A percentile compares a stretch with the other conserved stretches of the same genome.
These are phyloP conservation scores for Caradrina kadenii DNA, from an alignment of 2,888 invertebrate genomes.

Conservation along the genomic window DNA sequence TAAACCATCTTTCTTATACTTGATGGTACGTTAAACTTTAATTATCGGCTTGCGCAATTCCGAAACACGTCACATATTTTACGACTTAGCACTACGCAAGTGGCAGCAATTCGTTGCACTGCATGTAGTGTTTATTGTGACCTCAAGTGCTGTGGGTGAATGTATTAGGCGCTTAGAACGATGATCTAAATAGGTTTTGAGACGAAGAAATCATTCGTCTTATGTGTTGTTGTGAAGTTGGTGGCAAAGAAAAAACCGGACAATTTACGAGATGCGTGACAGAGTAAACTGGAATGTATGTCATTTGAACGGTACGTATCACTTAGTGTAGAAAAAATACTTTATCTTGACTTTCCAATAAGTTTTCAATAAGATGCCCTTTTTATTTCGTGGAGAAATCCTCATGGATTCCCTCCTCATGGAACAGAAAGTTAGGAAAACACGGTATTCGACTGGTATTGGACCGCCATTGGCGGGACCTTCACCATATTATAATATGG, in stretches of 20 bases:
- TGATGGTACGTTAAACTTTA: slow-evolving; percentile 12
- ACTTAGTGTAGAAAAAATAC: neutral
- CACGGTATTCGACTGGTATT: too few relatives aligned
- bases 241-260: neutral
- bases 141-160: slow-evolving; percentile 40
- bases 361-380: too few relatives aligned
- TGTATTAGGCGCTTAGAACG: slow-evolving; percentile 31
- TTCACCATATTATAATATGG: too few relatives aligned
- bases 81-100: slow-evolving; percentile 24
- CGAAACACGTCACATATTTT: slow-evolving; percentile 44
- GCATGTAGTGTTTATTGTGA: slow-evolving; percentile 25
- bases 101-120: slow-evolving; percentile 34
- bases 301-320: neutral
- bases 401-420: too few relatives aligned
- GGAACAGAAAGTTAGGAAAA: too few relatives aligned
- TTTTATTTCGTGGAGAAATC: too few relatives aligned
- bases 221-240: slow-evolving; percentile 4
- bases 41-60: slow-evolving; percentile 41
- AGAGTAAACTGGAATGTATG: neutral
- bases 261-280: neutral
- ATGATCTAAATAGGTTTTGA: slow-evolving; percentile 7
- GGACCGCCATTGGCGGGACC: too few relatives aligned
- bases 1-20: neutral
- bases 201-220: neutral
- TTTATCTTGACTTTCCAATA: too few relatives aligned